Conservation (phyloP, 1,140 invertebrate genomes). For the Lerema accius region DNA sequence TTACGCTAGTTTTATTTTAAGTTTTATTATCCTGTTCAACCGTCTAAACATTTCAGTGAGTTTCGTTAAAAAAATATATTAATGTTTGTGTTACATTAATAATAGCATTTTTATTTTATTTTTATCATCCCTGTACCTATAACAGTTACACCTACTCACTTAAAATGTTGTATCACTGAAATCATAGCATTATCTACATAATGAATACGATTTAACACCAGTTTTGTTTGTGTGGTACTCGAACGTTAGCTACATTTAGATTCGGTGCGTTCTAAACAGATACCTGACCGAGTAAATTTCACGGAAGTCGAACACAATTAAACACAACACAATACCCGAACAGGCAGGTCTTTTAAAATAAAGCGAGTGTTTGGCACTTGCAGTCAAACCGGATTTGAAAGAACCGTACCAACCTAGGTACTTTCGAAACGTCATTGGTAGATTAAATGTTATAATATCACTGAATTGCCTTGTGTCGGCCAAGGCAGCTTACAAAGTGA, state of each 20-base stretch:
- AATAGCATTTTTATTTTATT: too few relatives aligned
- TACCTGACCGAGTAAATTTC: conserved; percentile 10
- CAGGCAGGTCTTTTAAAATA: conserved; percentile 35
- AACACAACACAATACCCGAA: conserved; percentile 16
- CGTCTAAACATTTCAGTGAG: too few relatives aligned
- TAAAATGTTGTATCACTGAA: too few relatives aligned
- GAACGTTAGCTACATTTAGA: not conserved
- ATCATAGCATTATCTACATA: too few relatives aligned
- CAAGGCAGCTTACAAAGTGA: conserved; percentile 74
- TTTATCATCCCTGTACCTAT: too few relatives aligned
- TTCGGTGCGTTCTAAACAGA: conserved; percentile 6
- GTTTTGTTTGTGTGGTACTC: too few relatives aligned
- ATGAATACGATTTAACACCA: too few relatives aligned
- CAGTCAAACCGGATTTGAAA: conserved; percentile 55
- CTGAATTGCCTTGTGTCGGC: conserved; percentile 77
- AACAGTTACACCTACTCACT: too few relatives aligned
- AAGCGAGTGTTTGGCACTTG: conserved; percentile 41
- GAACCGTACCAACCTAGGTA: conserved; percentile 59
- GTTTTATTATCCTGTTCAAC: too few relatives aligned
- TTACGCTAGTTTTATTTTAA: too few relatives aligned
- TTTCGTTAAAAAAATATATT: too few relatives aligned
- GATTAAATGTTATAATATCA: conserved; percentile 74
- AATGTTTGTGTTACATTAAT: too few relatives aligned
- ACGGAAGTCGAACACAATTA: conserved; percentile 18
- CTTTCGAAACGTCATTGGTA: conserved; percentile 74